These are phyloP conservation scores for Paramacrobiotus metropolitanus DNA, from an alignment of 1,140 invertebrate genomes.

Conservation along the genomic window DNA sequence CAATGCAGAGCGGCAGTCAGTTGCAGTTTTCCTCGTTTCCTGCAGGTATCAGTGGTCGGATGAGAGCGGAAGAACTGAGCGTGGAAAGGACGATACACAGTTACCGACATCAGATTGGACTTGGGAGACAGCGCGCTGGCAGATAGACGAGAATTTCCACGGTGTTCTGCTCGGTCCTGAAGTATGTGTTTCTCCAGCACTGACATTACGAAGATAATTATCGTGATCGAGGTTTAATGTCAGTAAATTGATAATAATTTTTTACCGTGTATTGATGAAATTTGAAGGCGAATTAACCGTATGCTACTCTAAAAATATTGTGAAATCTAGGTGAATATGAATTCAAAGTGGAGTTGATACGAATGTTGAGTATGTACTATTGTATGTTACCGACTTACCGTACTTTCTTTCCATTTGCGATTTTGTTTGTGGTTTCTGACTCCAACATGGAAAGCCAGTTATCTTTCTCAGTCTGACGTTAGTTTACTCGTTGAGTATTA, in stretches of 20 bases:
- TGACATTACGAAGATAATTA: conserved; percentile 6
- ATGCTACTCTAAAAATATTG: background rate
- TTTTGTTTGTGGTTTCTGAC: too few relatives aligned
- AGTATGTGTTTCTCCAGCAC: conserved; percentile 22
- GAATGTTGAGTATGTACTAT: too few relatives aligned
- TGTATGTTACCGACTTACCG: too few relatives aligned
- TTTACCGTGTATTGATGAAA: background rate
- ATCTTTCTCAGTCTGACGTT: too few relatives aligned
- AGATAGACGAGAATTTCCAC: conserved; percentile 58
- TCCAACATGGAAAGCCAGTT: too few relatives aligned
- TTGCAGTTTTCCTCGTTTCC: background rate
- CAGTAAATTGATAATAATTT: background rate
- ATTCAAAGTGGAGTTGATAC: too few relatives aligned
- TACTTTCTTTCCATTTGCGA: too few relatives aligned
- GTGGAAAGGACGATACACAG: conserved; percentile 49
- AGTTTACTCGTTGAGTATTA: too few relatives aligned
- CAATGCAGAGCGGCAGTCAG: background rate
- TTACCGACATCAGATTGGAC: conserved; percentile 74
- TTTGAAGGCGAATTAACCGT: background rate
- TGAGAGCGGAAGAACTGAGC: conserved; percentile 48
- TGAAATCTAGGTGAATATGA: too few relatives aligned
- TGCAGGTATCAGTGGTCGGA: conserved; percentile 14
- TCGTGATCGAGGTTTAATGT: background rate
- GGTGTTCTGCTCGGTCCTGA: conserved; percentile 62
- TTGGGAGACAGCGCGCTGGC: conserved; percentile 68